These are phyloP conservation scores for Mormoops blainvillei DNA, from an alignment of 2,113 vertebrate genomes.

Conservation along the genomic window DNA sequence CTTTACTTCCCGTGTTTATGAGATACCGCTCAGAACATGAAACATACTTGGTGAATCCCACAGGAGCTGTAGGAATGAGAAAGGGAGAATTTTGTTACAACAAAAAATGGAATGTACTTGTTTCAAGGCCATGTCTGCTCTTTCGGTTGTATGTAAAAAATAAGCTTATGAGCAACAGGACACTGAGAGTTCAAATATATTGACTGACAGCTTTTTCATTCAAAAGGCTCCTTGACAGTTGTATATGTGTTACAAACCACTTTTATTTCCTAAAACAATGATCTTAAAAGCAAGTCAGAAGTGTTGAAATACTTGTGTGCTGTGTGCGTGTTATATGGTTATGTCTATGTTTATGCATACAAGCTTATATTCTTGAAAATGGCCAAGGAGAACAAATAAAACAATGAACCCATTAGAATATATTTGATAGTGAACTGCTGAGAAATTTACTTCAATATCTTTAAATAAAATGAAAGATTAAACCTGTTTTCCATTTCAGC, in stretches of 20 bases:
- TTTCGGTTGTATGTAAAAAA: background rate
- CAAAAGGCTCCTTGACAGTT: background rate
- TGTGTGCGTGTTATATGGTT: background rate
- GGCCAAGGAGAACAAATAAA: background rate
- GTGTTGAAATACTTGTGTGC: background rate
- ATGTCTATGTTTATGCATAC: background rate
- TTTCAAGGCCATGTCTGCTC: background rate
- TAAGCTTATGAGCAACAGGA: background rate
- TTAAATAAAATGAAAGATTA: background rate
- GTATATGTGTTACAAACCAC: background rate
- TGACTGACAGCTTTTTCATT: background rate
- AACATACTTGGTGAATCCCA: background rate
- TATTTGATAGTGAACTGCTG: background rate
- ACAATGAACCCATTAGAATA: background rate
- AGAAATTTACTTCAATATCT: background rate
- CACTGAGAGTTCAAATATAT: background rate
- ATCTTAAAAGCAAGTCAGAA: background rate
- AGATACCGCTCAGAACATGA: background rate
- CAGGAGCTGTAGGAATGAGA: background rate
- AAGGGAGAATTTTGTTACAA: background rate
- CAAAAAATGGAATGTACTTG: background rate
- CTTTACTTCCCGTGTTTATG: constrained; percentile 29
- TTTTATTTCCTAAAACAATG: background rate
- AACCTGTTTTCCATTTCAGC: background rate
- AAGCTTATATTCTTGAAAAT: background rate